Evolutionary conservation across 2,888 invertebrate species (phyloP).

Genomic region (Ischnura elegans): DNA sequence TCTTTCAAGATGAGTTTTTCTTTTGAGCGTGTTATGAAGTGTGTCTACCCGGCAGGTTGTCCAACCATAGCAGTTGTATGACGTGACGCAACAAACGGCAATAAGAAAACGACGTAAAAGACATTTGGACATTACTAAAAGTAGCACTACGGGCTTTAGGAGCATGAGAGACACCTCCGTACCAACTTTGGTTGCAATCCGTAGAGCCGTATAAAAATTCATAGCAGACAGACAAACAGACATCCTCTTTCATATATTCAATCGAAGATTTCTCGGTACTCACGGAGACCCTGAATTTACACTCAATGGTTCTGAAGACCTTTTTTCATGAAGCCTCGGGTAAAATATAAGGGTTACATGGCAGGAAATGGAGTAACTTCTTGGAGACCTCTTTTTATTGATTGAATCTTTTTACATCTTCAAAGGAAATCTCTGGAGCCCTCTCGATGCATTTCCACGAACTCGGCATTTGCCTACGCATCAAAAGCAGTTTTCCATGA

Average conservation of each 20-base stretch:
- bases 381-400: not conserved
- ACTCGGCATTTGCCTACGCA: too few relatives aligned
- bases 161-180: not conserved
- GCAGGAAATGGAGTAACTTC: not conserved
- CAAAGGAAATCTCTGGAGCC: too few relatives aligned
- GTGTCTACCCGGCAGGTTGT: too few relatives aligned
- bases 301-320: constrained; percentile 19
- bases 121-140: too few relatives aligned
- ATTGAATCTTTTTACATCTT: not conserved
- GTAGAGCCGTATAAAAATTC: not conserved
- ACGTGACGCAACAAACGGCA: too few relatives aligned
- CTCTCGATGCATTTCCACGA: not conserved
- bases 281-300: not conserved
- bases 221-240: not conserved
- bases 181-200: constrained; percentile 44
- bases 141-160: too few relatives aligned
- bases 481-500: too few relatives aligned
- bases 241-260: not conserved
- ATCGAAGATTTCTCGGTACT: not conserved
- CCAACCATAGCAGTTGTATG: too few relatives aligned
- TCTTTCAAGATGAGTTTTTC: too few relatives aligned
- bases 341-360: not conserved
- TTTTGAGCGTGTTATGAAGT: too few relatives aligned
- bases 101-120: not conserved
- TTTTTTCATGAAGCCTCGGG: not conserved